Evolutionary conservation across 2,113 vertebrate genomes (phyloP).

Genomic region (Gambusia holbrooki): DNA sequence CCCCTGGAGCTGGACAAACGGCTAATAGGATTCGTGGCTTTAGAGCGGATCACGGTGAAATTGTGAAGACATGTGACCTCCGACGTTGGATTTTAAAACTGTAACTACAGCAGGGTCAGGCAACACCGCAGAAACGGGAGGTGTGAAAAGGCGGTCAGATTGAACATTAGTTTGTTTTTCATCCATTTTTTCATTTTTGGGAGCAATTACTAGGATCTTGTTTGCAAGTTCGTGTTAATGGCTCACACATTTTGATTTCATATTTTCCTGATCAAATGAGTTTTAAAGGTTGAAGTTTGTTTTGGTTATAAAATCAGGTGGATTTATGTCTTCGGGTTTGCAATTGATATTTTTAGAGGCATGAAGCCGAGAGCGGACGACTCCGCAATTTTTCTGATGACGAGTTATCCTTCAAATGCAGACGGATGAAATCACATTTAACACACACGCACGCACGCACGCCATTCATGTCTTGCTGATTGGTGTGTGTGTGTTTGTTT

Average conservation of each 20-base stretch:
- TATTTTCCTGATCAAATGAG: not conserved
- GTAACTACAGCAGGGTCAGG: conserved; percentile 6
- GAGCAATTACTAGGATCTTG: too few relatives aligned
- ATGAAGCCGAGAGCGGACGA: too few relatives aligned
- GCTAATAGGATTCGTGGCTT: conserved; percentile 73
- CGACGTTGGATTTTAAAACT: conserved; percentile 23
- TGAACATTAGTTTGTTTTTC: not conserved
- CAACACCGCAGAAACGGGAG: not conserved
- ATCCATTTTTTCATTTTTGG: too few relatives aligned
- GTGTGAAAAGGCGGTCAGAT: conserved; percentile 16
- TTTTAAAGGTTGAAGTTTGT: not conserved
- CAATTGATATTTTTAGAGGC: not conserved
- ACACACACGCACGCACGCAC: too few relatives aligned
- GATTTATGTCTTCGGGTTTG: not conserved
- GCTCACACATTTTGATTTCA: not conserved
- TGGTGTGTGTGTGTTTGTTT: too few relatives aligned
- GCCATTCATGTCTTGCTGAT: too few relatives aligned
- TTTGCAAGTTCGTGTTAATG: not conserved
- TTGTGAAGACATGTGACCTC: conserved; percentile 52
- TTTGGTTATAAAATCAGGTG: not conserved
- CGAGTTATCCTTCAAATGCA: too few relatives aligned
- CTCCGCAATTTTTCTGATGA: too few relatives aligned
- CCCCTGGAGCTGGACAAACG: conserved; percentile 16
- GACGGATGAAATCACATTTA: too few relatives aligned
- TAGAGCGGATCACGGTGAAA: conserved; percentile 53